A percentile compares a stretch with the other conserved stretches of the same genome.
phyloP scores from a whole-genome alignment of 2,888 invertebrate species.

The Lumbricus terrestris region DNA sequence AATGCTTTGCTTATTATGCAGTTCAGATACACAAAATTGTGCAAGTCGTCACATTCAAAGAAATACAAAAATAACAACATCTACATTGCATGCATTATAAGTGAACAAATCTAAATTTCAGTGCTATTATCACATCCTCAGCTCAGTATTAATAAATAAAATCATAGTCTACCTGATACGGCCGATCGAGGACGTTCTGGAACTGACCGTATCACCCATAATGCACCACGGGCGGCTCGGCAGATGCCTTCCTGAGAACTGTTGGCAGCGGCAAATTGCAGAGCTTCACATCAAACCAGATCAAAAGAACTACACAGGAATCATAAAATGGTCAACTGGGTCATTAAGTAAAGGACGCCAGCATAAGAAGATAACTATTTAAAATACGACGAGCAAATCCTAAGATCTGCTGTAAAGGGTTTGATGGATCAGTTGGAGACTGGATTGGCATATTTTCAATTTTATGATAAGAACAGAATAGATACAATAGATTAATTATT shows the following conservation, averaged over 20 bases:
- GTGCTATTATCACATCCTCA: neutral
- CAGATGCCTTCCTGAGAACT: constrained; percentile 41
- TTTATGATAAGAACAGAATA: neutral
- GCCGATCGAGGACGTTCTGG: constrained; percentile 17
- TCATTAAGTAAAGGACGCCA: neutral
- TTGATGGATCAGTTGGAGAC: neutral
- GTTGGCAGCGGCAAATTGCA: constrained; percentile 40
- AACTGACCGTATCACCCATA: constrained; percentile 46
- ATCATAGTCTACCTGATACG: constrained; percentile 8
- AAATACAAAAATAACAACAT: neutral
- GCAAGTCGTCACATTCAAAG: neutral
- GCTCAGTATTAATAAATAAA: neutral
- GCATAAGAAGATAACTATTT: neutral
- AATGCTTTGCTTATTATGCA: no score
- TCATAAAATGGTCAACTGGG: neutral
- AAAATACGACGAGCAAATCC: neutral
- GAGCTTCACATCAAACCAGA: constrained; percentile 35
- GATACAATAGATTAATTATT: neutral
- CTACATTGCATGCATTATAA: neutral
- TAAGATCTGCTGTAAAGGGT: neutral
- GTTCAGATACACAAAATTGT: neutral
- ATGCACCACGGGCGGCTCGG: constrained; percentile 51
- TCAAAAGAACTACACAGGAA: constrained; percentile 4
- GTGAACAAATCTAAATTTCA: neutral
- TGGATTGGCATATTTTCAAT: neutral